phyloP scores from a whole-genome alignment of 2,888 invertebrate genomes.

The Drosophila leonis region DNA sequence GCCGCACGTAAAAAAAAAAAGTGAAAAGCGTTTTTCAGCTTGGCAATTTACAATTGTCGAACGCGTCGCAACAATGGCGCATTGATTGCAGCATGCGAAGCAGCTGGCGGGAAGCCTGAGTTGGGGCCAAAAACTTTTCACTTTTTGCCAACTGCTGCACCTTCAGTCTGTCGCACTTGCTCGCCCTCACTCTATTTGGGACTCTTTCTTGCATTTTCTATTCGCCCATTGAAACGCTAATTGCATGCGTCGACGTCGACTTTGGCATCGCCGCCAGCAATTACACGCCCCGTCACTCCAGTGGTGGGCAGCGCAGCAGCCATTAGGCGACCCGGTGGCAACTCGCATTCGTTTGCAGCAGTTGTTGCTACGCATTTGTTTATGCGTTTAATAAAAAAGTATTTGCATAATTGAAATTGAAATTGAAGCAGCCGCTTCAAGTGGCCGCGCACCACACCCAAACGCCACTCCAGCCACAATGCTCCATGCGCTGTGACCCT shows the following conservation, averaged over 20 bases:
- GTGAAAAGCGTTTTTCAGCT: slow-evolving; percentile 55
- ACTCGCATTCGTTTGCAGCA: slow-evolving; percentile 1
- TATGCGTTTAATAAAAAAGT: slow-evolving; percentile 76
- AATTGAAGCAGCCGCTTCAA: slow-evolving; percentile 68
- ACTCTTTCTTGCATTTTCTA: slow-evolving; percentile 18
- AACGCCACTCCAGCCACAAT: background rate
- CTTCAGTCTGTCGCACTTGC: slow-evolving; percentile 17
- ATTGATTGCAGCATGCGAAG: slow-evolving; percentile 58
- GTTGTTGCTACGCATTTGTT: slow-evolving; percentile 62
- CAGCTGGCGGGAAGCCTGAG: background rate
- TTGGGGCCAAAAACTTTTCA: slow-evolving; percentile 38
- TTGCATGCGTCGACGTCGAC: slow-evolving; percentile 68
- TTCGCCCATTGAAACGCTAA: slow-evolving; percentile 56
- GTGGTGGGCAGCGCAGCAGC: background rate
- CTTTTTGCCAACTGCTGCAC: slow-evolving; percentile 55
- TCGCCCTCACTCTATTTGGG: background rate
- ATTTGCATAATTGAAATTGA: slow-evolving; percentile 72
- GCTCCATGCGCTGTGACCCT: slow-evolving; percentile 39
- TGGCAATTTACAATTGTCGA: slow-evolving; percentile 73
- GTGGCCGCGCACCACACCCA: slow-evolving; percentile 13
- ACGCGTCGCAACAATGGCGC: slow-evolving; percentile 69
- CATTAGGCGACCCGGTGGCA: slow-evolving; percentile 1
- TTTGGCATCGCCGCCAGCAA: slow-evolving; percentile 51
- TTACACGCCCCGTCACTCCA: slow-evolving; percentile 49
- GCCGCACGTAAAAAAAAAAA: background rate